Evolutionary conservation across 2,888 invertebrate genomes (phyloP).

Genomic region (Subacronicta megacephala): DNA sequence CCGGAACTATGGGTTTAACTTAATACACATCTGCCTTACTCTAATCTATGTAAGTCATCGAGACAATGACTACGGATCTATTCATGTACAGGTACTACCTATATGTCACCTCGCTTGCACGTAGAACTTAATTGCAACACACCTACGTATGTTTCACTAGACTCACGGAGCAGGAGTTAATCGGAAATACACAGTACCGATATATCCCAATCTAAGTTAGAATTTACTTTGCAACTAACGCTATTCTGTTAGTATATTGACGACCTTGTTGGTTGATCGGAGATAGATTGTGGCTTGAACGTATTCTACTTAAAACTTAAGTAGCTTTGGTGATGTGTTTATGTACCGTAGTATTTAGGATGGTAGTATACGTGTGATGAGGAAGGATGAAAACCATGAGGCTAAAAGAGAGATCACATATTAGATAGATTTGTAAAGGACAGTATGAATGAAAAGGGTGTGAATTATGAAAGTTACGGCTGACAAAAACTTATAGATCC

Average conservation of each 20-base stretch:
- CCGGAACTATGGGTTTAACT: no score
- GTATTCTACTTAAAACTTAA: not conserved
- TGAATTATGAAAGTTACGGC: no score
- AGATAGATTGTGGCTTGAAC: constrained; percentile 15
- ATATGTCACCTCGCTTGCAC: constrained; percentile 16
- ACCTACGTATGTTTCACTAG: constrained; percentile 23
- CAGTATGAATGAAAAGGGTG: no score
- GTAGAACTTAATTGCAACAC: constrained; percentile 38
- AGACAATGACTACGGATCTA: not conserved
- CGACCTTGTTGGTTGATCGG: constrained; percentile 22
- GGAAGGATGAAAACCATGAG: no score
- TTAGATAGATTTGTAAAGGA: no score
- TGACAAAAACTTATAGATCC: no score
- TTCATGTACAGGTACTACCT: constrained; percentile 8
- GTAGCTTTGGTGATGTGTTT: not conserved
- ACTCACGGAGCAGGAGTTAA: constrained; percentile 31
- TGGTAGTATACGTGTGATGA: no score
- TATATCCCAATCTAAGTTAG: constrained; percentile 50
- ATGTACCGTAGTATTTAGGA: no score
- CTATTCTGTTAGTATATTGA: constrained; percentile 2
- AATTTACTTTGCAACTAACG: constrained; percentile 41
- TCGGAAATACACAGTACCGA: constrained; percentile 25
- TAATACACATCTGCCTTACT: no score
- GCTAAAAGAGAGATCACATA: no score
- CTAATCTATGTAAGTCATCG: no score